Evolutionary conservation across 2,113 vertebrate genomes (phyloP).

Genomic region (Sminthopsis crassicaudata): DNA sequence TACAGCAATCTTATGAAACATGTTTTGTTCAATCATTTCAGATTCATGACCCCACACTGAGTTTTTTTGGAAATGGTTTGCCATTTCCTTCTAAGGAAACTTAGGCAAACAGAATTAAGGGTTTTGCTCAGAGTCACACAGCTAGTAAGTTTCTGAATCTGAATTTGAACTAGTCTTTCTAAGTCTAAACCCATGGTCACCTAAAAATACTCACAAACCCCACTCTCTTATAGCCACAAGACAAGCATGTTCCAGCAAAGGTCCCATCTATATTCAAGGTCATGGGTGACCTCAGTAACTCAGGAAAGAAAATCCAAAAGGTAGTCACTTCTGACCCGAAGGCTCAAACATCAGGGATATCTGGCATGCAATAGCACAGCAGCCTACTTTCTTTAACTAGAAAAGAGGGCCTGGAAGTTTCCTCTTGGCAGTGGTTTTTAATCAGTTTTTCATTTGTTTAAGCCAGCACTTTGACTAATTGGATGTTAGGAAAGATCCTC

Average conservation of each 20-base stretch:
- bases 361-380: background rate
- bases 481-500: slow-evolving; percentile 54
- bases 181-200: background rate
- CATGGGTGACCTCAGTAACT: background rate
- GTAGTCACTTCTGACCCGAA: background rate
- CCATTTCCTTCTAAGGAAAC: background rate
- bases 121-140: background rate
- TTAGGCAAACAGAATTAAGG: background rate
- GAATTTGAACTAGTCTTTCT: background rate
- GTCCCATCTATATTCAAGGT: background rate
- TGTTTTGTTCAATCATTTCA: background rate
- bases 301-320: background rate
- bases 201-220: background rate
- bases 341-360: slow-evolving; percentile 1
- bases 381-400: background rate
- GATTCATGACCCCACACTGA: background rate
- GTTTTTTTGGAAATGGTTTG: background rate
- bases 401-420: background rate
- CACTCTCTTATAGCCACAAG: background rate
- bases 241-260: background rate
- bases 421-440: slow-evolving; percentile 2
- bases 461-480: slow-evolving; percentile 44
- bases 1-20: background rate
- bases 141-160: background rate
- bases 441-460: slow-evolving; percentile 34